These are phyloP conservation scores for Dermolepida albohirtum DNA, from an alignment of 2,888 invertebrate genomes.

Conservation along the genomic window DNA sequence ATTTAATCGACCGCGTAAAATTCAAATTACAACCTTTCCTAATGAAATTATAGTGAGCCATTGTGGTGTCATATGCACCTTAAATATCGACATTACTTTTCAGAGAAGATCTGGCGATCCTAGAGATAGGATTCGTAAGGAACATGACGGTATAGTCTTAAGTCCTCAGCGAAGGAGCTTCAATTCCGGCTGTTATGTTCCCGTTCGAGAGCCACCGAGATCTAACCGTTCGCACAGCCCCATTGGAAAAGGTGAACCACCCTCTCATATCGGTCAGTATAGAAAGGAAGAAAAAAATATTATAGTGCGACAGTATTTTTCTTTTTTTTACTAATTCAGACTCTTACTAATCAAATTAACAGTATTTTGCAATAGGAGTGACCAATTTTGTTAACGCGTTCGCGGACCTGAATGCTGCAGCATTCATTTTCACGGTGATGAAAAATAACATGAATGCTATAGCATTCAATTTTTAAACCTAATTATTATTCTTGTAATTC, in stretches of 20 bases:
- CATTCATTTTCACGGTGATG: too few species aligned
- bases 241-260: slow-evolving; percentile 47
- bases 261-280: slow-evolving; percentile 45
- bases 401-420: too few species aligned
- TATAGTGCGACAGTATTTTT: neutral
- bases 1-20: too few species aligned
- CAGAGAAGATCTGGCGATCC: slow-evolving; percentile 74
- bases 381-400: too few species aligned
- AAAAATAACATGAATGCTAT: too few species aligned
- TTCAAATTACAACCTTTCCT: too few species aligned
- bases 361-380: neutral
- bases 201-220: slow-evolving; percentile 64
- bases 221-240: slow-evolving; percentile 56
- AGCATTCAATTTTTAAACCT: too few species aligned
- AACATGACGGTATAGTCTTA: slow-evolving; percentile 85
- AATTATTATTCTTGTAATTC: neutral
- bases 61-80: too few species aligned
- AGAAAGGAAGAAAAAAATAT: neutral
- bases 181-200: slow-evolving; percentile 88
- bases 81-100: slow-evolving; percentile 27
- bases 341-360: neutral
- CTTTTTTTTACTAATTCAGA: neutral
- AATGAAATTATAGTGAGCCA: too few species aligned
- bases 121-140: slow-evolving; percentile 82
- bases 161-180: slow-evolving; percentile 89